phyloP scores from a whole-genome alignment of 2,797 vertebrate genomes.

The Alca torda region DNA sequence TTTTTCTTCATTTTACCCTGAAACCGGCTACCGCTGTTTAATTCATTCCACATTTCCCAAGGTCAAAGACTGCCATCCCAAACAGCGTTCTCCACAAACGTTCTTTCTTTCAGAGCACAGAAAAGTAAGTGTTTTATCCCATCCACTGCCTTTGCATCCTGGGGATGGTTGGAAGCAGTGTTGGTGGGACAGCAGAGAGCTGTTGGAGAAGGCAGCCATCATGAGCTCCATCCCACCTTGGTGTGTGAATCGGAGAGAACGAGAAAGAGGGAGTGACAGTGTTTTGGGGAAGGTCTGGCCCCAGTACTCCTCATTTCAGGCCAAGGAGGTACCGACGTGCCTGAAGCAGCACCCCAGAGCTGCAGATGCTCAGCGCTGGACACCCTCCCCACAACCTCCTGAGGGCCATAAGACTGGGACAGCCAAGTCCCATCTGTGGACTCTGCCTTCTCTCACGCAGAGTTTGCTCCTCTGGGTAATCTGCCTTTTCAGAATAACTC shows the following conservation, averaged over 20 bases:
- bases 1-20: constrained; percentile 14
- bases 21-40: neutral
- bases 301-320: fast-evolving
- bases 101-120: neutral
- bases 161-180: fast-evolving
- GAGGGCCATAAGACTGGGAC: fast-evolving
- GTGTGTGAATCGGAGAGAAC: too few relatives aligned
- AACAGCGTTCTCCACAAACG: neutral
- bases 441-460: neutral
- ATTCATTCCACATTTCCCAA: constrained; percentile 17
- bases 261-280: neutral
- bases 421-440: neutral
- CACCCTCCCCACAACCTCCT: neutral
- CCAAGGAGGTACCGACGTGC: fast-evolving
- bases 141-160: neutral
- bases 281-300: neutral
- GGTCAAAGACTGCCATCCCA: neutral
- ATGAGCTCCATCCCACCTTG: neutral
- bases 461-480: neutral
- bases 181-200: neutral
- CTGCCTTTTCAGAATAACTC: neutral
- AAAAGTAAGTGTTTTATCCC: neutral
- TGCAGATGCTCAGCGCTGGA: neutral
- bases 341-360: neutral
- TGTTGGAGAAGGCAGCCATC: fast-evolving